Base-by-base conservation (phyloP, 2,113 vertebrate species). In the Tringa solitaria region DNA sequence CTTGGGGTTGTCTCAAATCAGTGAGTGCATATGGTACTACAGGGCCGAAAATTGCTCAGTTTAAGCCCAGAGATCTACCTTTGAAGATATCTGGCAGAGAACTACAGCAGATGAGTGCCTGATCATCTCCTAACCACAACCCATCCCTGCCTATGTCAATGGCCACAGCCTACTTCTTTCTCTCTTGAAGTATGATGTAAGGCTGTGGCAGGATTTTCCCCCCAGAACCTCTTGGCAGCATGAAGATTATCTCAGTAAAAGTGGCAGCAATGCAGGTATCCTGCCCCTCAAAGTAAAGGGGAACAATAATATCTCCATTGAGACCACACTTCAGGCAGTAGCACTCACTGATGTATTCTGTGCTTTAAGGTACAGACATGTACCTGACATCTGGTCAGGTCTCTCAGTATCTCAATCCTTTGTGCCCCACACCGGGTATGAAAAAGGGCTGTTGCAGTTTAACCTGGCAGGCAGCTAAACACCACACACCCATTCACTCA, bases 11-110 rank as follows among this genome's bases (percentile, higher is more conserved):
- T 41, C 54, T 85, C 39, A 76, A 75, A 54, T 30, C 26, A 20
- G 8, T 45, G 27, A 43, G 24, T 19, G 8, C 19, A 8, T n/a
- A 30, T 10, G 18, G 63, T 17, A 13, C 26, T 33, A 35, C 4
- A 48, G 24, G 8, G 24, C 7, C 22, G 68, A 87, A 61, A 84
- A 28, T 3, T 4, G 0, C 7, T 79, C 26, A 3, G 2, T 53
- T 93, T 59, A 60, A 67, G 26, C 19, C 74, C 11, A n/a, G 30
- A 46, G 5, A 50, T 14, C 9, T 54, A 23, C 10, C 30, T 81
- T 51, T 59, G 37, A 39, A 84, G 73, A 45, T 18, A 65, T 32
- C 22, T 82, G 33, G 16, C 39, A 83, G 12, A 92, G 19, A 64
- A 35, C 41, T 80, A 24, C 7, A 83, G 32, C 24, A 70, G 14